Evolutionary conservation across 53 echinoderm and acorn worm genomes (phyloP).

Genomic region (Zoroaster sp.): DNA sequence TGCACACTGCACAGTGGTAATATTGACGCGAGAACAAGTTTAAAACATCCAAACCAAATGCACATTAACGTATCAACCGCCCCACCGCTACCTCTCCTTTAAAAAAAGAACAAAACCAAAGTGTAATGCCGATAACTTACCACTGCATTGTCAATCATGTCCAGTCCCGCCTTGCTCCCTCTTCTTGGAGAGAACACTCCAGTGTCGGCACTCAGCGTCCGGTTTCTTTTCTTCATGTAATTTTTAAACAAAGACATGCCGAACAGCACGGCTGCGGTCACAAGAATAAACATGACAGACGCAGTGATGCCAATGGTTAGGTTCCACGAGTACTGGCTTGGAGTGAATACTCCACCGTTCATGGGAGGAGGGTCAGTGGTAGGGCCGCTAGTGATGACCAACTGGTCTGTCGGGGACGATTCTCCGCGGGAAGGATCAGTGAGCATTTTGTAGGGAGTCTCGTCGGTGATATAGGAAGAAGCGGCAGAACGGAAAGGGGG

Average conservation of each 20-base stretch:
- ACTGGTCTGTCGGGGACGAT: neutral
- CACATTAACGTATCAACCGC: no score
- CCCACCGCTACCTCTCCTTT: no score
- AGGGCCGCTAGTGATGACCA: neutral
- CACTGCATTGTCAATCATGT: slow-evolving; percentile 74
- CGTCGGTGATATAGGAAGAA: neutral
- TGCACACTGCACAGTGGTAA: no score
- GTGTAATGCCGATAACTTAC: no score
- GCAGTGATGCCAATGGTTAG: slow-evolving; percentile 49
- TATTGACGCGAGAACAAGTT: no score
- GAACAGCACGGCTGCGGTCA: slow-evolving; percentile 58
- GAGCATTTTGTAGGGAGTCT: neutral
- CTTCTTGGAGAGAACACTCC: slow-evolving; percentile 70
- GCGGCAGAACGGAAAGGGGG: neutral
- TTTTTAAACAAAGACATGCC: slow-evolving; percentile 47
- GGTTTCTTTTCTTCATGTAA: slow-evolving; percentile 60
- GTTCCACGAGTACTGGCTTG: slow-evolving; percentile 53
- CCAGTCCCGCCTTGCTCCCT: slow-evolving; percentile 77
- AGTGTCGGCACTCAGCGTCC: slow-evolving; percentile 73
- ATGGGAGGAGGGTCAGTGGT: neutral
- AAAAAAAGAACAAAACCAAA: no score
- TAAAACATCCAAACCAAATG: no score
- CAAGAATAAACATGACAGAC: slow-evolving; percentile 51
- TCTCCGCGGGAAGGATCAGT: neutral
- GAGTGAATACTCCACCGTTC: neutral